Evolutionary conservation across 2,113 vertebrate genomes (phyloP), one percentile per base, ranked within the genome.

Genomic region (Petaurus breviceps): DNA sequence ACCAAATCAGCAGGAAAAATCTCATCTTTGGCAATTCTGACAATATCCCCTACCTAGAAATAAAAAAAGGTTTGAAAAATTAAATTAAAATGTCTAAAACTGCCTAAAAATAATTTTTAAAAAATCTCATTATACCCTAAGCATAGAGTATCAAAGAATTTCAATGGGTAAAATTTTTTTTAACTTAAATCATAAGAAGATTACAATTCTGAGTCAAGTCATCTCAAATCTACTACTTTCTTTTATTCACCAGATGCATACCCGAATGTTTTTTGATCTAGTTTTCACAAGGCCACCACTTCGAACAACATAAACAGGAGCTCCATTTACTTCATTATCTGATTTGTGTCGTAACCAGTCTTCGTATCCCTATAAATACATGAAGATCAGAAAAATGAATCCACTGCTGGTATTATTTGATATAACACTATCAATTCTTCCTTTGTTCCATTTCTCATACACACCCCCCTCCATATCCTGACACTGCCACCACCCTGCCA

Each of bases 311-410:
- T 99, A 99, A 95, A 99, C 99, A 0, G 99, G 99, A 96, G 99
- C 99, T 93, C 99, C 99, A 0, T 99, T 99, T 92, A 99, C 99
- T 99, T 99, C 99, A 94, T 99, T 99, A 98, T 99, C 99, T 10
- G 99, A 99, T 97, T 99, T 99, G 98, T 99, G 99, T 90, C 99
- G 99, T 95, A 99, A 98, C 99, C 99, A 99, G 95, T 99, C 99
- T 98, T 99, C 99, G 95, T 99, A 99, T 93, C 99, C 99, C 99
- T 99, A 95, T 31, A 96, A 96, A 96, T 25, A 95, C 26, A 90
- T 52, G 97, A 97, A 98, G 14, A 95, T 77, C 90, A 16, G 91
- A 51, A 97, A 96, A 93, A 57, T 51, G 55, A 91, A 46, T 49
- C 0, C 22, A 22, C 77, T 94, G 84, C 92, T 26, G 93, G 51